phyloP scores from a whole-genome alignment of 2,113 vertebrate species.

The Oostethus manadensis region DNA sequence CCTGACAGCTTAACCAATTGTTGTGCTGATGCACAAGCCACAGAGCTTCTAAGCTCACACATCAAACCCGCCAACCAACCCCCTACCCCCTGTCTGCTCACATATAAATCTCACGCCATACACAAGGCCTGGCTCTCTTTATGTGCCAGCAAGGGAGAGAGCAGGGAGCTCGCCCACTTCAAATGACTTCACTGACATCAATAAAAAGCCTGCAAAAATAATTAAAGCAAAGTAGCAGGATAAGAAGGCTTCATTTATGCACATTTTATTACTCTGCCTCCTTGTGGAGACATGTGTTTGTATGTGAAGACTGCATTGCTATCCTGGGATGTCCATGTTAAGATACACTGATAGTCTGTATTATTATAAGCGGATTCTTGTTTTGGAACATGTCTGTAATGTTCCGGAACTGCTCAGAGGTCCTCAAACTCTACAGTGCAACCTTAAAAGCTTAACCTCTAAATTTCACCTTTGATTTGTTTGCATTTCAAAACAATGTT shows the following conservation, averaged over 20 bases:
- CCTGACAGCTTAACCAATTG: conserved; percentile 60
- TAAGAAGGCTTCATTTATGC: conserved; percentile 3
- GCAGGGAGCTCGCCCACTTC: neutral
- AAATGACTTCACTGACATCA: conserved; percentile 4
- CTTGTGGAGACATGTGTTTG: conserved; percentile 19
- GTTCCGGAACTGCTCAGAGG: too few relatives aligned
- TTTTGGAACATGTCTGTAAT: too few relatives aligned
- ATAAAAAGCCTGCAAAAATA: conserved; percentile 8
- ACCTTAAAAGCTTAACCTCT: too few relatives aligned
- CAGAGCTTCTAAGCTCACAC: conserved; percentile 18
- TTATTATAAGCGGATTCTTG: too few relatives aligned
- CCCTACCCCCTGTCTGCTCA: neutral
- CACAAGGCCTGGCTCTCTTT: conserved; percentile 21
- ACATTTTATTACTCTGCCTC: conserved; percentile 45
- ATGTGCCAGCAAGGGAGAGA: conserved; percentile 22
- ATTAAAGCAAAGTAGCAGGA: conserved; percentile 4
- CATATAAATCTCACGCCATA: conserved; percentile 10
- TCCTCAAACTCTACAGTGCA: too few relatives aligned
- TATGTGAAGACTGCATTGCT: neutral
- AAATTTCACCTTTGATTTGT: too few relatives aligned
- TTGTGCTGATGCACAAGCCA: conserved; percentile 26
- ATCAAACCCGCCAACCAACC: neutral
- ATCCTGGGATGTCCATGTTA: neutral
- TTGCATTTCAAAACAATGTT: too few relatives aligned
- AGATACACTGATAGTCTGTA: neutral